A percentile compares a stretch with the other conserved stretches of the same genome.
Conservation (phyloP, 2,113 vertebrate genomes). For the Clupea harengus region DNA sequence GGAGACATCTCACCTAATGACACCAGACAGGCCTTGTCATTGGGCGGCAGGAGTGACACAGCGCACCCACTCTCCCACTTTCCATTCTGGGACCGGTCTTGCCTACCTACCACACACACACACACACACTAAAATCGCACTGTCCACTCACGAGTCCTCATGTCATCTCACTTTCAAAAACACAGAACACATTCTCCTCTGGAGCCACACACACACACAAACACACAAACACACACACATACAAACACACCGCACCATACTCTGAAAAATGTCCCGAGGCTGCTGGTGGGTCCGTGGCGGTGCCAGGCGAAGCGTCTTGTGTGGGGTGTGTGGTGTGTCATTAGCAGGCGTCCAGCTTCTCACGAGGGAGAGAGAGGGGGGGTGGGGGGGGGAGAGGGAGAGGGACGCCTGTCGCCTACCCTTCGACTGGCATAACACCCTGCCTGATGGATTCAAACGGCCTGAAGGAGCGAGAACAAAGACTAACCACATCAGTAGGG, state of each 20-base stretch:
- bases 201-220: not conserved
- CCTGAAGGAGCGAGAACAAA: conserved; percentile 42
- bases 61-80: not conserved
- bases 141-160: no score
- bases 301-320: not conserved
- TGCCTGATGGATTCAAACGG: conserved; percentile 47
- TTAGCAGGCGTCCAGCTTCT: conserved; percentile 21
- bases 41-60: not conserved
- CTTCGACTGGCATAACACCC: conserved; percentile 29
- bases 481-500: conserved; percentile 51
- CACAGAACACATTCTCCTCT: no score
- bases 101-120: not conserved
- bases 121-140: not conserved
- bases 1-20: not conserved
- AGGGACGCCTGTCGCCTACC: not conserved
- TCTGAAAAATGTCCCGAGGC: no score
- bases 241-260: not conserved
- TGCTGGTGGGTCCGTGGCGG: not conserved
- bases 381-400: not conserved
- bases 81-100: not conserved
- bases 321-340: conserved; percentile 32
- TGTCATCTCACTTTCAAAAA: no score
- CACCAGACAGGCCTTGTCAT: not conserved
- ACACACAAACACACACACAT: not conserved
- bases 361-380: not conserved